Base-by-base conservation (phyloP, 92 coral and sea anemone genomes). In the Siderastrea siderea region DNA sequence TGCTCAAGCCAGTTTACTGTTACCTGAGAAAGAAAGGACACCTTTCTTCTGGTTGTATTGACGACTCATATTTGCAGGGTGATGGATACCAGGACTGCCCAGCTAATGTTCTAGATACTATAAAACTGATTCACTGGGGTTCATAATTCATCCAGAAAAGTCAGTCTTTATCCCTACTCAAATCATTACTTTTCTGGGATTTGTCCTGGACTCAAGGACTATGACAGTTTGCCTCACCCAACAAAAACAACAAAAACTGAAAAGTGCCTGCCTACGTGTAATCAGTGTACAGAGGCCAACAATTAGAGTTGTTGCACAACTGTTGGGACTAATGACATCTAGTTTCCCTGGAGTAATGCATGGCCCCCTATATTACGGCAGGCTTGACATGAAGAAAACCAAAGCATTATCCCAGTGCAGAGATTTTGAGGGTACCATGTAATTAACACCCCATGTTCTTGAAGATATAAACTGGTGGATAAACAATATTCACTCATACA, bases 21-120 rank as follows among this genome's bases (percentile, higher is more conserved):
- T 55, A 71, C 15, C 82, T 85, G n/a, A 64, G 92, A 70, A 84
- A 84, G 71, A 79, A 54, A 43, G 86, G 94, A 3, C 89, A 87
- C 59, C 47, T 91, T 43, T 80, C 84, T 2, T 81, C 78, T 11
- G 78, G 51, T 13, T 84, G 82, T 58, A 91, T 87, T 38, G 89
- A 87, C 78, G 94, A 88, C 62, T 78, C 82, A 44, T 91, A 86
- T 71, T 75, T 91, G 5, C 85, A 86, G 66, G 90, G 94, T 17
- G 89, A 92, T 59, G 79, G 61, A 60, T 79, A 16, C 53, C 68
- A 38, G 44, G 90, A 90, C 48, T 90, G 93, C 66, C 68, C 12
- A 11, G 58, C 53, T 10, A 90, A 90, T 90, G 84, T 75, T 46
- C 2, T 79, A 6, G 90, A 90, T 74, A 90, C 87, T 16, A 51